Evolutionary conservation across 1,140 invertebrate genomes (phyloP), one percentile per base, ranked within the genome.

Genomic region (Oppia nitens): DNA sequence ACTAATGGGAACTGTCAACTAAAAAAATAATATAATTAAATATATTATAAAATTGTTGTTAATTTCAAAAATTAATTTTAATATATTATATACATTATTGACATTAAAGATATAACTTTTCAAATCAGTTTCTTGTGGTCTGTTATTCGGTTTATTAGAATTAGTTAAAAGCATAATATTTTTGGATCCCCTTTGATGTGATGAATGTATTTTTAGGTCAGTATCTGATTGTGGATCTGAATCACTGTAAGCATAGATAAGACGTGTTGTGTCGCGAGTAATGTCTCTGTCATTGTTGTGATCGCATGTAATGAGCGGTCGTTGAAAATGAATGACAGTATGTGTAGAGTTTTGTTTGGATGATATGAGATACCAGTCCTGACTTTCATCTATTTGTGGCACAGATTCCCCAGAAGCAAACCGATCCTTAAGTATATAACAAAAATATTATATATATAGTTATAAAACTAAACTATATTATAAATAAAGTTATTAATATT

Each of bases 221-320:
- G 75, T 24, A 75, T 75, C 56, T 61, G 75, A 72, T 49, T 72
- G 73, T 0, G 84, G 84, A 66, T 85, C 84, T 1, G 71, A 71
- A 2, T 79, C 75, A 27, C 83, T 80, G 27, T 81, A 70, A 0
- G 84, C 79, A 83, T 84, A 88, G 2, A 87, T 76, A 0, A 87
- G 74, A 65, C 82, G 77, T 1, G 83, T 75, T 2, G 84, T 87
- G 66, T 87, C 83, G n/a, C n/a, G n/a, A n/a, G n/a, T n/a, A n/a
- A n/a, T n/a, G n/a, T n/a, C n/a, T n/a, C n/a, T n/a, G n/a, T n/a
- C n/a, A n/a, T n/a, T n/a, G n/a, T n/a, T n/a, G n/a, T n/a, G n/a
- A n/a, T n/a, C n/a, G n/a, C n/a, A n/a, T n/a, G n/a, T n/a, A n/a
- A n/a, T n/a, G n/a, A n/a, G n/a, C n/a, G n/a, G n/a, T n/a, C n/a